Evolutionary conservation across 2,113 vertebrate genomes (phyloP), one percentile per base, ranked within the genome.

Genomic region (Poeciliopsis occidentalis): DNA sequence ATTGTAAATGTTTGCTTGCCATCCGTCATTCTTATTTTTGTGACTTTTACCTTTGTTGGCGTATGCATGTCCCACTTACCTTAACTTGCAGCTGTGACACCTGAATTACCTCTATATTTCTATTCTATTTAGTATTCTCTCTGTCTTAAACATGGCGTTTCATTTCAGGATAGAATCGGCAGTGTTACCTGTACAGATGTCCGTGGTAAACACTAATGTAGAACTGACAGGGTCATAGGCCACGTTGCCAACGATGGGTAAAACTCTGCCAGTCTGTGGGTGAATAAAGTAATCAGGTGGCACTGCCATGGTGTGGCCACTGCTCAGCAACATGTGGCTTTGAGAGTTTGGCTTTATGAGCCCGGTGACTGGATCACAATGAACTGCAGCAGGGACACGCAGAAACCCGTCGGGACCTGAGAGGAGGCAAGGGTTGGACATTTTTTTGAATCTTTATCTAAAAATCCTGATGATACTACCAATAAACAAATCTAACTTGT

Each of bases 181-280:
- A 29, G 12, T 24, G 17, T 82, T 81, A 94, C 94, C 93, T 88
- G 90, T 31, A 27, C 79, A 90, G 12, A 80, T 82, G 76, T 97
- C 96, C 5, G 91, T 87, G 10, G 93, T 91, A 17, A 93, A 88
- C 65, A 96, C 91, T 70, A 97, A 85, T 17, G 85, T 90, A 1
- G 94, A 93, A 22, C 66, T 92, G 47, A 81, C 44, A 4, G 96
- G 92, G 76, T 97, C 95, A 0, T 94, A 97, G 31, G 94, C 94
- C 57, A 97, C 68, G 0, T 97, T 96, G 10, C 96, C 97, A 15
- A 92, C 86, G 26, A 96, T 47, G 0, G 94, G 95, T 73, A 98
- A 91, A 24, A 97, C 84, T n/a, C 86, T 92, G 29, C 95, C 94
- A 0, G 96, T 97, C 63, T 95, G 90, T 0, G 96, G 95, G 78